phyloP scores from a whole-genome alignment of 2,113 vertebrate genomes.

The Oreocharis arfaki region DNA sequence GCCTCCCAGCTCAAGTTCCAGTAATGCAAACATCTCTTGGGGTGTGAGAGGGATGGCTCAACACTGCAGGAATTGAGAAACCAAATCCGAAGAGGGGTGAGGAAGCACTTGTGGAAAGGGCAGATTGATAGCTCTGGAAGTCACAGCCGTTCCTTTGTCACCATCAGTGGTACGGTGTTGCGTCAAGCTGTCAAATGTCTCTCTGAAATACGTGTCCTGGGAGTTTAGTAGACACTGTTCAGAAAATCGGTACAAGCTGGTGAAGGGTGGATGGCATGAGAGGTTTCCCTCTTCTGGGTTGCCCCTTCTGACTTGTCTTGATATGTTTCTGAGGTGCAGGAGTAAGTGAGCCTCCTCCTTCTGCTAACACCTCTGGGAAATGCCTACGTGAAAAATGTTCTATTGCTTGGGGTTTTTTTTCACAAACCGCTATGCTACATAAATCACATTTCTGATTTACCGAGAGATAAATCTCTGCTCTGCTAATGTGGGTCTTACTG shows the following conservation, averaged over 20 bases:
- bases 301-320: not conserved
- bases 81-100: not conserved
- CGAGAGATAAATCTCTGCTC: not conserved
- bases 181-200: not conserved
- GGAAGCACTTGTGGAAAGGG: not conserved
- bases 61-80: not conserved
- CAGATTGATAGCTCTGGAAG: not conserved
- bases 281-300: not conserved
- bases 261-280: not conserved
- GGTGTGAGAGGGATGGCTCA: not conserved
- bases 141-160: not conserved
- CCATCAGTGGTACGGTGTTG: not conserved
- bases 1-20: not conserved
- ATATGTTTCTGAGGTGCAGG: not conserved
- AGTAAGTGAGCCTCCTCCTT: not conserved
- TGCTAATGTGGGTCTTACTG: not conserved
- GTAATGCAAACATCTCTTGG: not conserved
- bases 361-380: not conserved
- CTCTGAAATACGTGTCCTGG: not conserved
- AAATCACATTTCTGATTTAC: not conserved
- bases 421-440: not conserved
- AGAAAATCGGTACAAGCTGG: not conserved
- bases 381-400: not conserved
- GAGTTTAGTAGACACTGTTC: not conserved
- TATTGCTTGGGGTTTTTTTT: not conserved